Evolutionary conservation across 1,140 invertebrate genomes (phyloP), one percentile per base, ranked within the genome.

Genomic region (Theocolax elegans): DNA sequence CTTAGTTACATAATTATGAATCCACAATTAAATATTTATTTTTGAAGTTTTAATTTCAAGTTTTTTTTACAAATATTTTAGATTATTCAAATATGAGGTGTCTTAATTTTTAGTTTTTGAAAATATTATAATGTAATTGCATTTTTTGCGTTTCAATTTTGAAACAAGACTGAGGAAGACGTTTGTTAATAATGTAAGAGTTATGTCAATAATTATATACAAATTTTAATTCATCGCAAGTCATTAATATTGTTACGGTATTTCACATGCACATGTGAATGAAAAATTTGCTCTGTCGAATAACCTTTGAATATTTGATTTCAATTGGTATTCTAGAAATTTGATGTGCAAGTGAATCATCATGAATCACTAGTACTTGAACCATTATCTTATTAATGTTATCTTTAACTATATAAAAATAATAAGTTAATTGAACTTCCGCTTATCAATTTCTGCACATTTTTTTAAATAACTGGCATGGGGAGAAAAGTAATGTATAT

Each of bases 371-470:
- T 35, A 64, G 23, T 7, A 31, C 21, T 53, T 17, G 15, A 40
- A 25, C 21, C 25, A 44, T 56, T 19, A 29, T 65, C 2, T 31
- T 15, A 44, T n/a, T 10, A 29, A 2, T 60, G 31, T 40, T 63
- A 63, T 63, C 42, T 35, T 15, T 17, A 13, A 40, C 23, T n/a
- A n/a, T 29, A 3, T 19, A 46, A 60, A n/a, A 29, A 31, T 29
- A 21, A 60, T 44, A 60, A 60, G 40, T 60, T 60, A 60, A 60
- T 60, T 46, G 40, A 60, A 60, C 27, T n/a, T n/a, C n/a, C n/a
- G n/a, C n/a, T 56, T 13, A 15, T 44, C 15, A 6, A 13, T 17
- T 6, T 35, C 10, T 51, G 49, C 23, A 51, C 12, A 25, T 51
- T 51, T 25, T n/a, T 25, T 12, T 13, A 3, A 51, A 51, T 48